phyloP scores from a whole-genome alignment of 2,797 vertebrate genomes.

The Molossus alvarezi region DNA sequence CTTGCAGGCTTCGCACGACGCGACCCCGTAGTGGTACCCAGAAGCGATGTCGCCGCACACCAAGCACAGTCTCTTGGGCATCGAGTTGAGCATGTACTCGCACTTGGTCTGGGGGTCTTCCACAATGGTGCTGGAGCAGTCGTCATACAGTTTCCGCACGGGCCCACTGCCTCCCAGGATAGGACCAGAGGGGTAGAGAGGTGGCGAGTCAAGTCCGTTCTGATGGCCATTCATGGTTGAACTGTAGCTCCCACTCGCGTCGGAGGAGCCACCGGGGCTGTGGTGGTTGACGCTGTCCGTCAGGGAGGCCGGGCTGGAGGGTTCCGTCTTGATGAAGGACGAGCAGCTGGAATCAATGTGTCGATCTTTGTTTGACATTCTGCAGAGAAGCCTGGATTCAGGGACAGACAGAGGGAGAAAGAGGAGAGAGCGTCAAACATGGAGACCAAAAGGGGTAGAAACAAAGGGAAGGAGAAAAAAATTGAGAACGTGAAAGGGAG shows the following conservation, averaged over 20 bases:
- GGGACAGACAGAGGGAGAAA: conserved; percentile 68
- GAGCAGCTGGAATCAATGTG: conserved; percentile 99
- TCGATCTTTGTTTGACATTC: conserved; percentile 99
- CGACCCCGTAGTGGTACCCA: conserved; percentile 99
- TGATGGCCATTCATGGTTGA: conserved; percentile 99
- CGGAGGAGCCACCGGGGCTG: conserved; percentile 99
- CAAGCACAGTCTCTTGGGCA: conserved; percentile 99
- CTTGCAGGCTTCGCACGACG: conserved; percentile 99
- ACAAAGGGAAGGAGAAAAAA: neutral
- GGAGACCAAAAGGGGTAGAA: neutral
- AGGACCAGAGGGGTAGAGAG: conserved; percentile 96
- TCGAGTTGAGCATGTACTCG: conserved; percentile 99
- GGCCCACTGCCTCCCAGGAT: conserved; percentile 95
- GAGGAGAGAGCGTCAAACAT: conserved; percentile 56
- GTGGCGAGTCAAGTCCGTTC: conserved; percentile 99
- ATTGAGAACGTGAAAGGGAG: neutral
- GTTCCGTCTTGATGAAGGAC: conserved; percentile 99
- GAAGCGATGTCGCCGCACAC: conserved; percentile 99
- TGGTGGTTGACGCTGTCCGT: conserved; percentile 99
- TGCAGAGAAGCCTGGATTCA: conserved; percentile 98
- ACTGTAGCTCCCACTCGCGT: conserved; percentile 99
- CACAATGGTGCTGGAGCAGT: conserved; percentile 98
- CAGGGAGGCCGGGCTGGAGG: conserved; percentile 99
- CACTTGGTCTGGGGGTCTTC: conserved; percentile 99
- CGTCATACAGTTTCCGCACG: conserved; percentile 97